Evolutionary conservation across 1,140 invertebrate genomes (phyloP), one percentile per base, ranked within the genome.

Genomic region (Drosophila pallidifrons): DNA sequence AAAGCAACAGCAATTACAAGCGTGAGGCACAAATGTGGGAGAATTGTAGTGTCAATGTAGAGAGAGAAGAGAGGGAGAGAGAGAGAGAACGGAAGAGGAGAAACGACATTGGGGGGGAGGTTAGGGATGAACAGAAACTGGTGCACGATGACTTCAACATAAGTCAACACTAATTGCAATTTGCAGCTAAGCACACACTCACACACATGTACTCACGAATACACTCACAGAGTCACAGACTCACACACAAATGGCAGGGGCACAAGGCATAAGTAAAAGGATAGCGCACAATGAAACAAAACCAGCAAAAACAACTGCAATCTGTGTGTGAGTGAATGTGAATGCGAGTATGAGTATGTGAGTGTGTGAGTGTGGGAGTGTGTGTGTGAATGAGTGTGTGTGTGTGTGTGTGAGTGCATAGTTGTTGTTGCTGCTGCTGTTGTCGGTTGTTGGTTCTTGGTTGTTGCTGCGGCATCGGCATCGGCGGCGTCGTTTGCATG

Each of bases 101-200:
- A 70, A 60, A 41, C 6, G 60, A n/a, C 54, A 57, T 54, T 59
- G 43, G 52, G 25, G 52, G 35, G 55, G 69, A 49, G n/a, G n/a
- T n/a, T n/a, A n/a, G 38, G 49, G 38, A 55, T 55, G 69, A 59
- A 80, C 60, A 54, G 47, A 69, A 77, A 58, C 69, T 77, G 71
- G 52, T 63, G 72, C 71, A 75, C 74, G 61, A 80, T 69, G 61
- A 81, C 59, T 79, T 67, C 66, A 82, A 82, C 80, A 88, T 88
- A 88, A 88, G 83, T 88, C 83, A 88, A 83, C 83, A 88, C 83
- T 88, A 88, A 88, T 88, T 88, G 83, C 83, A 88, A 87, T 88
- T 88, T 88, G 83, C 72, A 76, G 79, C 67, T 70, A 79, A 76
- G 54, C 76, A 74, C 59, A 69, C 59, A 55, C 74, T 54, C 57